Conservation (phyloP, 2,113 vertebrate genomes). For the Lagopus leucura region DNA sequence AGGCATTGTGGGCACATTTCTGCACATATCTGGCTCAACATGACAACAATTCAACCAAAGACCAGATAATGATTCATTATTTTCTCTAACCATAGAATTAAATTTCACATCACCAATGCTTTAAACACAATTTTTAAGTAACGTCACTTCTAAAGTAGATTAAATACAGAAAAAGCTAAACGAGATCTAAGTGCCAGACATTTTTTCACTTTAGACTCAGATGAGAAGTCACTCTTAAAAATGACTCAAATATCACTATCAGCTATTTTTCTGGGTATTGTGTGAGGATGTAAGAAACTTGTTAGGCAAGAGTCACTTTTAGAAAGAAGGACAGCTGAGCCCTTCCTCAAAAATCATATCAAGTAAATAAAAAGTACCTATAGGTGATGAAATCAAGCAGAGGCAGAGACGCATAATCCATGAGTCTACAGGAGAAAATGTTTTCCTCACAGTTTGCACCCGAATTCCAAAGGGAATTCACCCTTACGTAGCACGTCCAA, state of each 20-base stretch:
- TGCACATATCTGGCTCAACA: constrained; percentile 35
- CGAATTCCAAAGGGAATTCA: neutral
- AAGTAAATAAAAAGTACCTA: neutral
- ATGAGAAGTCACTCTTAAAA: neutral
- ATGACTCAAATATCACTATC: neutral
- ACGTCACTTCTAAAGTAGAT: neutral
- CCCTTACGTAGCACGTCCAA: neutral
- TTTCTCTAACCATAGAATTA: constrained; percentile 34
- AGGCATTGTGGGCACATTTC: constrained; percentile 36
- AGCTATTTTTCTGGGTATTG: neutral
- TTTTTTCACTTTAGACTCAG: neutral
- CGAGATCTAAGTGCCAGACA: neutral
- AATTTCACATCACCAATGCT: neutral
- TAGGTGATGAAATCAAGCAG: neutral
- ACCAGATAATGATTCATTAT: neutral
- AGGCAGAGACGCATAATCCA: neutral
- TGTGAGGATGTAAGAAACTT: neutral
- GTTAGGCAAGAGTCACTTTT: neutral
- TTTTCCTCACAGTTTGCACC: neutral
- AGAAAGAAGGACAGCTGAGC: neutral
- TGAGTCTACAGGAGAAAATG: neutral
- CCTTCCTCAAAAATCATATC: neutral
- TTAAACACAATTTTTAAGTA: neutral
- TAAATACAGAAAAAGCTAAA: neutral
- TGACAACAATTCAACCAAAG: constrained; percentile 49